Evolutionary conservation across 2,888 invertebrate species (phyloP), one percentile per base, ranked within the genome.

Genomic region (Ornithoptera priamus): DNA sequence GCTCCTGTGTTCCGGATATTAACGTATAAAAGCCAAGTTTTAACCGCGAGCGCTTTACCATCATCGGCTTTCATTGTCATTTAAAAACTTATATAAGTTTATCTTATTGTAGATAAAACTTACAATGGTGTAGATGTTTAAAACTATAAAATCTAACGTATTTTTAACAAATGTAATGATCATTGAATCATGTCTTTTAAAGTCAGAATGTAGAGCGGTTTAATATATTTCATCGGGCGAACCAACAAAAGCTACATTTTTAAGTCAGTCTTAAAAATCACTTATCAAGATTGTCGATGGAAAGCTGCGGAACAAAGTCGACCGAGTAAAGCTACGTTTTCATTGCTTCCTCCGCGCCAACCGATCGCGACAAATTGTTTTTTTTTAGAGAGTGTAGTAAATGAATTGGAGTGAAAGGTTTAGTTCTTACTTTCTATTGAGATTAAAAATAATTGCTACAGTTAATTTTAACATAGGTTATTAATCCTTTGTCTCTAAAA

Each of bases 381-480:
- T 53, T 53, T 84, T 83, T 76, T 78, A 79, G 86, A 88, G 87
- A 87, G 86, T 85, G 75, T 80, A 81, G 74, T 82, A 82, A 74
- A 70, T 65, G 69, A 65, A 67, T 65, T 22, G 60, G 30, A 68
- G 72, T 69, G 72, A 73, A 73, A 73, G 71, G 67, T 65, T 61
- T 36, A 63, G 42, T 71, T 68, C 62, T 24, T 39, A 62, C 61
- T 22, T 24, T 8, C 10, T 46, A 36, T 18, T 36, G 18, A 22
- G 57, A 69, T 65, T 59, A 39, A 12, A 56, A 50, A 22, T 8
- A 53, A 18, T 18, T 60, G 42, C 20, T 61, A 20, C n/a, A 60
- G 2, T 39, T 39, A 17, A 39, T 57, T 57, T 50, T 50, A 50
- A 50, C 12, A 50, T 39, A 39, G 39, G 8, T 1, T 39, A 10